phyloP scores from a whole-genome alignment of 2,113 vertebrate genomes.

The Lucifuga dentata region DNA sequence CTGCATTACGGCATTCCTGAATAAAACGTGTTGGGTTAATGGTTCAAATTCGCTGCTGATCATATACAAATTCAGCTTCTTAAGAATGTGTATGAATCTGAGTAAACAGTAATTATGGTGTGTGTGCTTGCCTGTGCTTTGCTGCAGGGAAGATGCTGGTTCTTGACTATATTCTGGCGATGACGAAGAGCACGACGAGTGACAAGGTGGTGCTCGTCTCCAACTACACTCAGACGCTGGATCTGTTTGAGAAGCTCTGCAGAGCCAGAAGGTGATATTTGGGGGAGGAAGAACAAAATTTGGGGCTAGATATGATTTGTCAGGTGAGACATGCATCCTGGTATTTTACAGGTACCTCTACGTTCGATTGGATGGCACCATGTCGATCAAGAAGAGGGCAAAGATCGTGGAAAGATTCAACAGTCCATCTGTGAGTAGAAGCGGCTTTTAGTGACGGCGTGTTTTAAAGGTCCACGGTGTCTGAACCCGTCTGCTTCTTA shows the following conservation, averaged over 20 bases:
- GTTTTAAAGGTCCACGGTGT: neutral
- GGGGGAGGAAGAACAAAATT: neutral
- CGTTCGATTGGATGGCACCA: slow-evolving; percentile 94
- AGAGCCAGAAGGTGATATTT: slow-evolving; percentile 87
- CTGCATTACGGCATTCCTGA: too few species aligned
- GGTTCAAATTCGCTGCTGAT: too few species aligned
- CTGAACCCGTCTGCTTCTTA: slow-evolving; percentile 54
- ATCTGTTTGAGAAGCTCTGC: slow-evolving; percentile 97
- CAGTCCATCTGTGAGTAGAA: slow-evolving; percentile 86
- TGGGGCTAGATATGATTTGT: neutral
- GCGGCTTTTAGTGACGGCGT: neutral
- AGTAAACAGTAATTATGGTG: too few species aligned
- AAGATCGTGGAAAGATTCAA: slow-evolving; percentile 97
- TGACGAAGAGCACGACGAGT: slow-evolving; percentile 89
- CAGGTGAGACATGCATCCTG: neutral
- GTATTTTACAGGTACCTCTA: slow-evolving; percentile 89
- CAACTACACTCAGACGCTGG: slow-evolving; percentile 98
- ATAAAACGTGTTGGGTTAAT: too few species aligned
- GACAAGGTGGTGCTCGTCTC: slow-evolving; percentile 98
- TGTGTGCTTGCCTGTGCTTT: neutral
- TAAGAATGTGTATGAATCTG: too few species aligned
- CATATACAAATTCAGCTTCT: too few species aligned
- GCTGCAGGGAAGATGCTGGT: slow-evolving; percentile 95
- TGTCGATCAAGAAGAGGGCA: slow-evolving; percentile 98
- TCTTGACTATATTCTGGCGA: slow-evolving; percentile 94